A percentile compares a stretch with the other conserved stretches of the same genome.
Conservation (phyloP, 2,113 vertebrate genomes). For the Chaenogobius annularis region DNA sequence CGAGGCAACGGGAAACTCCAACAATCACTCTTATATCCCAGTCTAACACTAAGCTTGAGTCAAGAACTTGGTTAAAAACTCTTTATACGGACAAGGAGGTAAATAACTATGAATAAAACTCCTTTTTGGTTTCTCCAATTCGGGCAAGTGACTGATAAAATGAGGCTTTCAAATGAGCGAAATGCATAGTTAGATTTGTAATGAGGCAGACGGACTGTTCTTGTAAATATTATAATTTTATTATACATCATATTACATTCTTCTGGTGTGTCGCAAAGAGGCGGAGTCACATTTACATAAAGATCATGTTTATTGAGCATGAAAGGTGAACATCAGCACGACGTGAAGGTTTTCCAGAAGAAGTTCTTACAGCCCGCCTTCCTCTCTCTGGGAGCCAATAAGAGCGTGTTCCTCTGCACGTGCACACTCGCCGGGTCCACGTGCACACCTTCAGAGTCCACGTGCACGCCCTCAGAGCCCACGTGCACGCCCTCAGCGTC, state of each 20-base stretch:
- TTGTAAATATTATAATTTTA: background rate
- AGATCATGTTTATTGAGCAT: background rate
- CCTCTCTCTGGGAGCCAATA: slow-evolving; percentile 90
- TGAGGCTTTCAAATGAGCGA: no score
- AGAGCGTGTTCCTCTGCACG: slow-evolving; percentile 65
- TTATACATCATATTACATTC: background rate
- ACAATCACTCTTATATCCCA: no score
- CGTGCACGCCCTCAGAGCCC: slow-evolving; percentile 86
- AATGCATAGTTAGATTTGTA: no score
- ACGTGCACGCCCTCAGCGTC: background rate
- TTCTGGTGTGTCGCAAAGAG: background rate
- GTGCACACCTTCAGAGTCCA: slow-evolving; percentile 86
- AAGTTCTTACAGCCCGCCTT: slow-evolving; percentile 99
- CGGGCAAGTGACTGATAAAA: no score
- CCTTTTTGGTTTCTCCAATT: no score
- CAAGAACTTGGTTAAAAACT: no score
- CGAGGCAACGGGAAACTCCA: no score
- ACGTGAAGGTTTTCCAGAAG: slow-evolving; percentile 99
- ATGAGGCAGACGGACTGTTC: no score
- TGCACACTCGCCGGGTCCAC: slow-evolving; percentile 81
- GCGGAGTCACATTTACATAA: slow-evolving; percentile 3
- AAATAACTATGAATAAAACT: no score
- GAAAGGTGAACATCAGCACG: slow-evolving; percentile 81
- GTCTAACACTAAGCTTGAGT: no score
- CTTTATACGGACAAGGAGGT: no score